Conservation (phyloP, 2,888 invertebrate genomes). For the Leistus spinibarbis region DNA sequence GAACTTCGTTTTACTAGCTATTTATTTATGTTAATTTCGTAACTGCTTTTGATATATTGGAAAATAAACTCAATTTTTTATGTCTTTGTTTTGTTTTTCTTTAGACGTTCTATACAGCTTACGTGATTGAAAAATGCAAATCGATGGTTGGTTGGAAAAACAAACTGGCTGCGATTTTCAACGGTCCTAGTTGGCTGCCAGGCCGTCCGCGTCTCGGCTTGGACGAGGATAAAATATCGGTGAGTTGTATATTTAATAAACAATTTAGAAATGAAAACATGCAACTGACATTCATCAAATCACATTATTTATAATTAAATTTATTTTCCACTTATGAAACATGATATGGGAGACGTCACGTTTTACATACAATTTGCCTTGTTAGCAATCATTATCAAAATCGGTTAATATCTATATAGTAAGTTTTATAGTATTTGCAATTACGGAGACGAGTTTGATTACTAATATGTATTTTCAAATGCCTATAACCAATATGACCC, state of each 20-base stretch:
- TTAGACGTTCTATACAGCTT: conserved; percentile 76
- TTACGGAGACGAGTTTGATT: no score
- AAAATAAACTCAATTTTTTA: not conserved
- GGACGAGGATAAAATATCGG: conserved; percentile 77
- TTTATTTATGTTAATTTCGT: not conserved
- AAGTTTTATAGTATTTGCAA: no score
- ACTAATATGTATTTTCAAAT: not conserved
- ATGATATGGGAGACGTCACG: no score
- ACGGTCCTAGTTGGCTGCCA: conserved; percentile 89
- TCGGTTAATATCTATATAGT: no score
- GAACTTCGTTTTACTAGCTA: not conserved
- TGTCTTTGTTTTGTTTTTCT: conserved; percentile 40
- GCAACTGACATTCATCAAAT: not conserved
- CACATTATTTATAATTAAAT: not conserved
- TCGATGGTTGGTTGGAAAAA: conserved; percentile 64
- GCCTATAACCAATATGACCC: not conserved
- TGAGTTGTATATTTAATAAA: conserved; percentile 56
- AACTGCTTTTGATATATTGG: not conserved
- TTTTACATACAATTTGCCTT: no score
- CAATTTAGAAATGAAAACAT: not conserved
- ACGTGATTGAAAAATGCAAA: conserved; percentile 69
- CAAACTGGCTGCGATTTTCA: conserved; percentile 74
- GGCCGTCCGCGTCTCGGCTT: conserved; percentile 77
- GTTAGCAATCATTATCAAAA: no score
- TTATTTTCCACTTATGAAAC: no score